phyloP scores from a whole-genome alignment of 1,140 invertebrate species.

The Caenorhabditis briggsae region DNA sequence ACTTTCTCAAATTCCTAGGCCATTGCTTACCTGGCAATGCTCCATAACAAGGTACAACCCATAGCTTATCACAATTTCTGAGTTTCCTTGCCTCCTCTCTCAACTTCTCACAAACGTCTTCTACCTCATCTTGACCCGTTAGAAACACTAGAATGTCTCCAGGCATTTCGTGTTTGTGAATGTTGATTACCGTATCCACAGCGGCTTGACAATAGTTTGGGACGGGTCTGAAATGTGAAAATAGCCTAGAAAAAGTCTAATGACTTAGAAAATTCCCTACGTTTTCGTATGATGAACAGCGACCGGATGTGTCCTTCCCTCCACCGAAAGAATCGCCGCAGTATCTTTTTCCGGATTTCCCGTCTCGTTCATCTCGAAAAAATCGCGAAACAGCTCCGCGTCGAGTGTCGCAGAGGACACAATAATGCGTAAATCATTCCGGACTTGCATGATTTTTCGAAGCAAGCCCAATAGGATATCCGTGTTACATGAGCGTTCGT shows the following conservation, averaged over 20 bases:
- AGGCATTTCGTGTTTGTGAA: conserved; percentile 85
- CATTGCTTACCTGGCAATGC: conserved; percentile 82
- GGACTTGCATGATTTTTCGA: conserved; percentile 78
- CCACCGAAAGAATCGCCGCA: conserved; percentile 87
- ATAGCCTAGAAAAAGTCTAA: not conserved
- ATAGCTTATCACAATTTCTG: conserved; percentile 81
- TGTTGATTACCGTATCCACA: conserved; percentile 89
- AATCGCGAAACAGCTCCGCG: conserved; percentile 86
- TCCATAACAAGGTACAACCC: conserved; percentile 92
- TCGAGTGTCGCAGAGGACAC: conserved; percentile 95
- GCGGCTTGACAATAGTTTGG: conserved; percentile 90
- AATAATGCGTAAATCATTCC: conserved; percentile 82
- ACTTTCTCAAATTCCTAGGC: not conserved
- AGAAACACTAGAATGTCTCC: conserved; percentile 94
- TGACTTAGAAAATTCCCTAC: conserved; percentile 73
- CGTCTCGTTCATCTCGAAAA: conserved; percentile 86
- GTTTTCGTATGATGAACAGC: conserved; percentile 86
- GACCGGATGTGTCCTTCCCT: conserved; percentile 90
- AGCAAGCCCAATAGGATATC: conserved; percentile 94
- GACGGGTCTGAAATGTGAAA: conserved; percentile 79
- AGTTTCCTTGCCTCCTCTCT: conserved; percentile 14
- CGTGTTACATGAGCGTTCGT: conserved; percentile 90
- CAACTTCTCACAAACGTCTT: conserved; percentile 78
- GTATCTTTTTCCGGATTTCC: conserved; percentile 82
- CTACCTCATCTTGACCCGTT: conserved; percentile 93